Evolutionary conservation across 2,113 vertebrate genomes (phyloP).

Genomic region (Caranx ignobilis): DNA sequence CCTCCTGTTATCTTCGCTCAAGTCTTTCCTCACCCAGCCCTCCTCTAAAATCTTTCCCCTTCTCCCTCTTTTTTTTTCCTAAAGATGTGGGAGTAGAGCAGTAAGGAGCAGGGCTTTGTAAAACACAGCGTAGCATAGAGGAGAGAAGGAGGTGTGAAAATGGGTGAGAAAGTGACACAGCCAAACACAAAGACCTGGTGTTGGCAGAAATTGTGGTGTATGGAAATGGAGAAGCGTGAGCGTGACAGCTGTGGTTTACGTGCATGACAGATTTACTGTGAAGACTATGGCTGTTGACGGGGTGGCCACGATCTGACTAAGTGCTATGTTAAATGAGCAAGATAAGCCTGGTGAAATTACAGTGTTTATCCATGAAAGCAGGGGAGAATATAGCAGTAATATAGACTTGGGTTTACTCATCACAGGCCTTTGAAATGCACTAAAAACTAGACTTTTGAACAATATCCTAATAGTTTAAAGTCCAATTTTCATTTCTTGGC

Average conservation of each 20-base stretch:
- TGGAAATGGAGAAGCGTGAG: slow-evolving; percentile 37
- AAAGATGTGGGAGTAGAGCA: slow-evolving; percentile 19
- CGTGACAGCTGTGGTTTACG: slow-evolving; percentile 55
- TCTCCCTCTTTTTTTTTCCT: not conserved
- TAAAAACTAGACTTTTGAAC: not conserved
- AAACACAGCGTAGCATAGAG: slow-evolving; percentile 58
- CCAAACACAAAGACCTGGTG: slow-evolving; percentile 31
- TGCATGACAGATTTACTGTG: slow-evolving; percentile 56
- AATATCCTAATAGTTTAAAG: not conserved
- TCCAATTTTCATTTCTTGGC: not conserved
- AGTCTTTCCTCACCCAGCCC: not conserved
- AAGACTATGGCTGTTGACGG: slow-evolving; percentile 22
- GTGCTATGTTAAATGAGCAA: slow-evolving; percentile 39
- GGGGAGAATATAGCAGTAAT: slow-evolving; percentile 16
- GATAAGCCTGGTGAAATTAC: slow-evolving; percentile 39
- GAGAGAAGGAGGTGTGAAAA: slow-evolving; percentile 60
- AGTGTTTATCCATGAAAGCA: slow-evolving; percentile 19
- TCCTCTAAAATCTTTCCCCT: not conserved
- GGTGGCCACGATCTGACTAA: slow-evolving; percentile 33
- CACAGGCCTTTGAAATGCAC: slow-evolving; percentile 1
- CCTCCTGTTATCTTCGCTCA: not conserved
- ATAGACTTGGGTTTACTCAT: slow-evolving; percentile 2
- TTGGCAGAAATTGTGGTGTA: slow-evolving; percentile 28
- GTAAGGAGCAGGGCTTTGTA: slow-evolving; percentile 32
- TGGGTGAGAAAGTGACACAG: slow-evolving; percentile 24